These are phyloP conservation scores for Chamaea fasciata DNA, from an alignment of 2,113 vertebrate genomes.

Conservation along the genomic window DNA sequence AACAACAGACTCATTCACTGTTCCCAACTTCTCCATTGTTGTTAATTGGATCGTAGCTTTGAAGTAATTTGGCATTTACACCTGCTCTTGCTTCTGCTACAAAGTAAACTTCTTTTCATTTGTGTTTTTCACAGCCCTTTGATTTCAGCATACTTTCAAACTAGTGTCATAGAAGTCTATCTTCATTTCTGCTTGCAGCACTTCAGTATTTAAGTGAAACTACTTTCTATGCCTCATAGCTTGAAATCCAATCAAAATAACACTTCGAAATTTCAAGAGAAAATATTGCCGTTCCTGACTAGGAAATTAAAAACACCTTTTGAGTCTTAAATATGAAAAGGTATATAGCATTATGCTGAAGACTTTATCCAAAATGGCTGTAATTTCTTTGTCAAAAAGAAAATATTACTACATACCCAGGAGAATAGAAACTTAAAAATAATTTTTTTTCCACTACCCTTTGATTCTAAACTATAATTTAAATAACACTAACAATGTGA, in stretches of 20 bases:
- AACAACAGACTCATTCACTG: background rate
- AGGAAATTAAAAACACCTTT: background rate
- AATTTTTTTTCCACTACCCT: background rate
- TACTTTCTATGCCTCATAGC: background rate
- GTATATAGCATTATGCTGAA: background rate
- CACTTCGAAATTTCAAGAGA: background rate
- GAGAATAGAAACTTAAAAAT: background rate
- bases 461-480: background rate
- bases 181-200: background rate
- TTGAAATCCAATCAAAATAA: background rate
- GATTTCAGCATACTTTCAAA: background rate
- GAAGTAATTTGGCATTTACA: background rate
- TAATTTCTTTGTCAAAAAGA: background rate
- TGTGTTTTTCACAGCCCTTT: background rate
- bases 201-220: background rate
- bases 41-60: background rate
- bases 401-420: background rate
- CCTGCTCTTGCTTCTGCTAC: background rate
- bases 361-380: background rate
- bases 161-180: background rate
- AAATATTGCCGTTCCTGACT: background rate
- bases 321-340: background rate
- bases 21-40: background rate
- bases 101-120: background rate
- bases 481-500: background rate